Base-by-base conservation (phyloP, 2,113 vertebrate genomes). In the Eonycteris spelaea region DNA sequence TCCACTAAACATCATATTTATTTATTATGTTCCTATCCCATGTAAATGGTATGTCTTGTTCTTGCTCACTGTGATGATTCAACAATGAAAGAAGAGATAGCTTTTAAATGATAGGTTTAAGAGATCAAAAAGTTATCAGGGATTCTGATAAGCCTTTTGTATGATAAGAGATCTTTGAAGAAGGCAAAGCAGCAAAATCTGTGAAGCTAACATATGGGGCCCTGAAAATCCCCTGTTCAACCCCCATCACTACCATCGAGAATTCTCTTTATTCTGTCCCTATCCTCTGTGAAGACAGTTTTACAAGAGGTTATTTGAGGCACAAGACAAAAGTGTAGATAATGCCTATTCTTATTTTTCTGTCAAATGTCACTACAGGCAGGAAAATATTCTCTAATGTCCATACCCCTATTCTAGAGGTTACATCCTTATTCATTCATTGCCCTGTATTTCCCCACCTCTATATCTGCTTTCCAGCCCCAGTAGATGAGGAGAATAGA, bases 231-330 rank as follows among this genome's bases (percentile, higher is more conserved):
- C 30, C 6, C 53, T 88, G 14, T 84, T 22, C 24, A 74, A 74
- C 16, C 12, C 10, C 13, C 45, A 55, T 83, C 33, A 75, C 63
- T 65, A 75, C 11, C 15, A 84, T 74, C 22, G n/a, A 74, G 10
- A 26, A 21, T 71, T 48, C 45, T 79, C 51, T 84, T 84, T 92
- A 73, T 55, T 95, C 82, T 73, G 45, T 38, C 33, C 16, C 38
- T 14, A 35, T 73, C 28, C 18, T 43, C 40, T 43, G 16, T 79
- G 53, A 87, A 51, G 38, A 75, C 38, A 57, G 43, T 78, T 51
- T 78, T 51, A 38, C 43, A 68, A 89, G 59, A 48, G 45, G 16
- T 57, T 89, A 86, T 92, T 92, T 92, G 55, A 97, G 16, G 51
- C 21, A 19, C 75, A 59, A 18, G 40, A 74, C 53, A 86, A 94